Evolutionary conservation across 1,140 invertebrate species (phyloP).

Genomic region (Tigriopus japonicus): DNA sequence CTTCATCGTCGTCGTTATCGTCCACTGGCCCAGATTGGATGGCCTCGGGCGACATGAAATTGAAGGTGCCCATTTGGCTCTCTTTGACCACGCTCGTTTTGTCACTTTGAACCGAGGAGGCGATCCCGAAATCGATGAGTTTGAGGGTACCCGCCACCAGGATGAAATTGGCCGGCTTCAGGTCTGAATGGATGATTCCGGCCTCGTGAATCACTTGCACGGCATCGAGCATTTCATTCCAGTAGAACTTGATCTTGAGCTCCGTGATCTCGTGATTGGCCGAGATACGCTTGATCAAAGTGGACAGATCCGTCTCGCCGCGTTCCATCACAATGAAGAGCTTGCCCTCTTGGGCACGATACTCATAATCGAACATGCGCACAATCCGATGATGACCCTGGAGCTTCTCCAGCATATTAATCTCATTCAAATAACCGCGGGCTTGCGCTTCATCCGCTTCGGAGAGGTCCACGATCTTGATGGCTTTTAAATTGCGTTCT

Average conservation of each 20-base stretch:
- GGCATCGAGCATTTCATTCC: constrained; percentile 78
- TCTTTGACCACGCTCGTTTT: constrained; percentile 73
- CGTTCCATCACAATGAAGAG: constrained; percentile 78
- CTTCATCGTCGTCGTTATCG: neutral
- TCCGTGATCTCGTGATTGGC: constrained; percentile 33
- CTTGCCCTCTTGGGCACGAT: constrained; percentile 24
- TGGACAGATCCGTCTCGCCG: constrained; percentile 70
- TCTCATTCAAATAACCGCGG: constrained; percentile 74
- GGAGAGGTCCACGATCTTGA: constrained; percentile 46
- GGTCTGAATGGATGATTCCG: constrained; percentile 85
- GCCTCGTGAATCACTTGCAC: constrained; percentile 72
- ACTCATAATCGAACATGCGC: constrained; percentile 54
- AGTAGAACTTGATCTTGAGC: constrained; percentile 62
- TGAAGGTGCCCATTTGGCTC: constrained; percentile 59
- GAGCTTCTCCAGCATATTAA: constrained; percentile 57
- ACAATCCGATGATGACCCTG: constrained; percentile 66
- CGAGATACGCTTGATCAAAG: constrained; percentile 41
- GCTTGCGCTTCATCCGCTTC: constrained; percentile 45
- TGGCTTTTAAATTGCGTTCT: constrained; percentile 23
- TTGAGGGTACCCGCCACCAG: constrained; percentile 68
- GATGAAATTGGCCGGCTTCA: constrained; percentile 94
- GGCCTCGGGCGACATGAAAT: constrained; percentile 92
- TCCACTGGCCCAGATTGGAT: constrained; percentile 29
- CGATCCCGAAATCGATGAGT: constrained; percentile 94
- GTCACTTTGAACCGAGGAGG: constrained; percentile 68